Base-by-base conservation (phyloP, 2,888 invertebrate genomes). In the Drosophila macrospina region DNA sequence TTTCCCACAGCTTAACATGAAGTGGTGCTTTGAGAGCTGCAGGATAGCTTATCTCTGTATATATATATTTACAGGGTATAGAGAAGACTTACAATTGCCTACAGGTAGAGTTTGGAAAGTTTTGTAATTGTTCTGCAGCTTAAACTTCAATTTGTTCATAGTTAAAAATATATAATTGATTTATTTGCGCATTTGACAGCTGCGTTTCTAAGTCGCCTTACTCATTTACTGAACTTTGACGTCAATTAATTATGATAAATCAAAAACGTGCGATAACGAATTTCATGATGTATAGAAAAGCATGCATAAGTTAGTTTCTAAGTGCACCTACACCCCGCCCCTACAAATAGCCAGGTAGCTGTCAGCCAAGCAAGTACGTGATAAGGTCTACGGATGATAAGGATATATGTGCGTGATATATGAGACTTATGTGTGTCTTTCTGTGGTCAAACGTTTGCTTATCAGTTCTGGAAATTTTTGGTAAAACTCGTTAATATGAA, bases 181-280 rank as follows among this genome's bases (percentile, higher is more conserved):
- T 24, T 36, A 24, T 13, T 13, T 5, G 0, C n/a, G 11, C 5
- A 39, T 15, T 30, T 30, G 28, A 52, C 16, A n/a, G 4, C 10
- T 11, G 6, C 5, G 1, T 8, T 26, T 39, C 28, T 20, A 20
- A 41, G 41, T 42, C 10, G 32, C 30, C 20, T 55, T 55, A 6
- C 11, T 41, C 48, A 10, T 39, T 30, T 6, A 41, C 32, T 51
- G 73, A 72, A 72, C 73, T 71, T 72, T 72, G 55, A 41, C 54
- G 39, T 52, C 26, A 24, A 41, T 44, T 60, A 45, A 32, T 56
- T 48, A 20, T 32, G 45, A 41, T 32, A 65, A 48, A 42, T 64
- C n/a, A n/a, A 39, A 11, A 36, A 34, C 34, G 45, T 15, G 39
- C 28, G 66, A 66, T 63, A 56, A 50, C 30, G 15, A 51, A 45